These are phyloP conservation scores for Saxicola maurus DNA, from an alignment of 2,797 vertebrate species.

Conservation along the genomic window DNA sequence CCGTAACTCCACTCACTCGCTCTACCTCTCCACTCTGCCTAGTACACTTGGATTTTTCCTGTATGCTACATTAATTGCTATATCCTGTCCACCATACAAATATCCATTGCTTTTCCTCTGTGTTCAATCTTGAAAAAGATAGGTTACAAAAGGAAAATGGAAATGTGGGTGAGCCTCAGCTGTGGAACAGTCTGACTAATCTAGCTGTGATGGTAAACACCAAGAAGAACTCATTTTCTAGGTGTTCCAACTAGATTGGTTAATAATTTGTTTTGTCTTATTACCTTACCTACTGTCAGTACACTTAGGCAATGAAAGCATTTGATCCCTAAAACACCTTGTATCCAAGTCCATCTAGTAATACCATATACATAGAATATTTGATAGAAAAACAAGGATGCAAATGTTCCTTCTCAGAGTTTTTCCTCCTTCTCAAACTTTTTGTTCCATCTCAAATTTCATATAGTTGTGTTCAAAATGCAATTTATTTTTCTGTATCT, in stretches of 20 bases:
- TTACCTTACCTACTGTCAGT: background rate
- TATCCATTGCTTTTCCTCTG: background rate
- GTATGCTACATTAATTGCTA: background rate
- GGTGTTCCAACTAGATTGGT: background rate
- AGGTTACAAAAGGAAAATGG: background rate
- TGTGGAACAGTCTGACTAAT: background rate
- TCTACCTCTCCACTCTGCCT: background rate
- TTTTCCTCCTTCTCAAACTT: background rate
- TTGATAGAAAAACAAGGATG: background rate
- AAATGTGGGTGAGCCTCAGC: background rate
- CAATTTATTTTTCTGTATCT: background rate
- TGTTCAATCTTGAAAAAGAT: background rate
- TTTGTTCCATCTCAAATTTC: background rate
- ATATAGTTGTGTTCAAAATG: background rate
- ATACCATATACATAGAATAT: accelerated
- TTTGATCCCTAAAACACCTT: background rate
- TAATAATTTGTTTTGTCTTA: background rate
- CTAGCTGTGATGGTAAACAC: background rate
- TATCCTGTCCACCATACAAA: background rate
- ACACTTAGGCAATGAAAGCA: background rate
- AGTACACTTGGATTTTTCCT: background rate
- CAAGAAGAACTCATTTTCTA: background rate
- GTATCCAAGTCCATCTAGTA: background rate
- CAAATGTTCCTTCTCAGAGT: background rate
- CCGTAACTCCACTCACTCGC: background rate